phyloP scores from a whole-genome alignment of 2,113 vertebrate species.

The Neotragus pygmaeus region DNA sequence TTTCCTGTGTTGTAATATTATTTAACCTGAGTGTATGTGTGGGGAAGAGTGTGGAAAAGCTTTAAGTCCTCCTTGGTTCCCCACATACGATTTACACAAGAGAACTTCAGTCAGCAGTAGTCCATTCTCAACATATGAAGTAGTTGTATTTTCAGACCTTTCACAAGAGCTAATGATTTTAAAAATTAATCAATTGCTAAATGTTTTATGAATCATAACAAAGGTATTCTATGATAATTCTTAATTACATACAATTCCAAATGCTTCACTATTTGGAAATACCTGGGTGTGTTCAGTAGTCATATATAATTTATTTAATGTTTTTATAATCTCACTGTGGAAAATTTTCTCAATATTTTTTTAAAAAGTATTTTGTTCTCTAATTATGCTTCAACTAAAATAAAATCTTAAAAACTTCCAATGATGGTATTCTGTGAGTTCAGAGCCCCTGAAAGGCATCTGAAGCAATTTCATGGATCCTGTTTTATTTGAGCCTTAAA shows the following conservation, averaged over 20 bases:
- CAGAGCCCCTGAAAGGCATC: background rate
- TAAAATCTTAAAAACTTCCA: background rate
- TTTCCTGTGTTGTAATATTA: background rate
- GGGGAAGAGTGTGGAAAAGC: too few relatives aligned
- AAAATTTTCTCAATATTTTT: background rate
- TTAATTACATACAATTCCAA: background rate
- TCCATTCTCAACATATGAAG: background rate
- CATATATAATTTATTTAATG: background rate
- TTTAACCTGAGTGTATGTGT: background rate
- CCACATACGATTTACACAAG: background rate
- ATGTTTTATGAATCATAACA: background rate
- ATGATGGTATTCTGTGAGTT: background rate
- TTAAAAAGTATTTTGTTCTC: background rate
- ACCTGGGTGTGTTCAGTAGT: background rate
- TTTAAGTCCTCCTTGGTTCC: background rate
- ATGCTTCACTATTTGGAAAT: background rate
- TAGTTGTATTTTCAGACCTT: background rate
- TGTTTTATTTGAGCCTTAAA: background rate
- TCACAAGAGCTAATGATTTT: background rate
- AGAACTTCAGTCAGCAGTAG: background rate
- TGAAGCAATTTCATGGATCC: background rate
- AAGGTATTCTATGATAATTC: background rate
- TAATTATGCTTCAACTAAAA: background rate
- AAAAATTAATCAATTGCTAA: background rate
- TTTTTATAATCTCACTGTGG: background rate